phyloP scores from a whole-genome alignment of 1,140 invertebrate species.

The Pinna nobilis region DNA sequence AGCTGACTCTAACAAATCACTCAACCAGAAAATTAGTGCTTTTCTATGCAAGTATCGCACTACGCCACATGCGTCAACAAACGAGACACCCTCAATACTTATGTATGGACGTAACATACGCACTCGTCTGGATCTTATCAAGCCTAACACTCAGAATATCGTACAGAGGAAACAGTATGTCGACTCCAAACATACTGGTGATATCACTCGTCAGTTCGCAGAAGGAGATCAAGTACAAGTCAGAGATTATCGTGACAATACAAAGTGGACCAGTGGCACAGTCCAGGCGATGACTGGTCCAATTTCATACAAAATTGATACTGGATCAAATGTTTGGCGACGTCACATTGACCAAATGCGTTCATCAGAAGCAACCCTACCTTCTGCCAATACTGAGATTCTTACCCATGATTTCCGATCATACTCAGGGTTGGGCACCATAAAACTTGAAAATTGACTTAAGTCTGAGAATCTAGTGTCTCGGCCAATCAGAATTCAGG shows the following conservation, averaged over 20 bases:
- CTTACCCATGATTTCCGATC: no score
- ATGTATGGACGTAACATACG: conserved; percentile 19
- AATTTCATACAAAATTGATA: conserved; percentile 4
- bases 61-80: conserved; percentile 38
- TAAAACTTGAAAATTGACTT: no score
- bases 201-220: background rate
- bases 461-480: no score
- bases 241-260: background rate
- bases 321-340: conserved; percentile 3
- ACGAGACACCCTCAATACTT: conserved; percentile 28
- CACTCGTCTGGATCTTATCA: conserved; percentile 16
- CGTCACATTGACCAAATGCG: conserved; percentile 18
- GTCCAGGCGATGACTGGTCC: conserved; percentile 1
- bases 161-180: background rate
- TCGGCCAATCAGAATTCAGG: no score
- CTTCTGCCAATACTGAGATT: no score
- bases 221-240: background rate
- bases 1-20: background rate
- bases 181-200: background rate
- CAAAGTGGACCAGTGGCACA: background rate
- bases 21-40: background rate
- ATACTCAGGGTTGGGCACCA: no score
- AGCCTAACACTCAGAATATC: conserved; percentile 1
- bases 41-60: conserved; percentile 45
- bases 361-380: no score